Percentiles rank a stretch among this genome's conserved stretches.
phyloP scores from a whole-genome alignment of 2,113 vertebrate genomes.

The Cyprinodon brontotheroides region DNA sequence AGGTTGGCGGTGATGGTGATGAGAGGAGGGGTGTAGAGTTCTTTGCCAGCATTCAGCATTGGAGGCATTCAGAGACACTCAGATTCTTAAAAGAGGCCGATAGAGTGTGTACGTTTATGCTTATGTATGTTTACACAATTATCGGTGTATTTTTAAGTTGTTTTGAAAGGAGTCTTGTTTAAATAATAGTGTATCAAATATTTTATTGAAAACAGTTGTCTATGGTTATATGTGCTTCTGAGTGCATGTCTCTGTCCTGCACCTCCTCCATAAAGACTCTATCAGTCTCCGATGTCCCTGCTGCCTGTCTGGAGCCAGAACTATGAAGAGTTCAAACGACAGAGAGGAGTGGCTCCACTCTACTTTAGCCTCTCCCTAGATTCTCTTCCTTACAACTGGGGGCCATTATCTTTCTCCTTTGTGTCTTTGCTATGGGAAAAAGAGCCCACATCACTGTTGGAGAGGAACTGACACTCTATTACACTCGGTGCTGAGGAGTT shows the following conservation, averaged over 20 bases:
- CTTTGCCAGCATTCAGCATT: constrained; percentile 72
- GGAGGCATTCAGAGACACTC: constrained; percentile 65
- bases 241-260: constrained; percentile 49
- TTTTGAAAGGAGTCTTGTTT: constrained; percentile 9
- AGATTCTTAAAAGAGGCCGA: constrained; percentile 54
- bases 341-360: constrained; percentile 75
- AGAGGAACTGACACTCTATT: constrained; percentile 83
- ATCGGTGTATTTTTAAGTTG: constrained; percentile 13
- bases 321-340: constrained; percentile 75
- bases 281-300: constrained; percentile 65
- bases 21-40: constrained; percentile 26
- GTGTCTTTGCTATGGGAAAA: constrained; percentile 82
- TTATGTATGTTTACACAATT: neutral
- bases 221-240: constrained; percentile 32
- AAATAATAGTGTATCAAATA: constrained; percentile 10
- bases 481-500: constrained; percentile 85
- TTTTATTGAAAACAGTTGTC: constrained; percentile 35
- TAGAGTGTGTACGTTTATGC: constrained; percentile 27
- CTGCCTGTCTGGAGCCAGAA: constrained; percentile 76
- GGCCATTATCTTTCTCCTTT: constrained; percentile 78
- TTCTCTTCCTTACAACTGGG: constrained; percentile 73
- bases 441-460: constrained; percentile 77
- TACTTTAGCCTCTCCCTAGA: constrained; percentile 62
- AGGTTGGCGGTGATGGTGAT: constrained; percentile 70
- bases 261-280: constrained; percentile 61